Evolutionary conservation across 1,140 invertebrate genomes (phyloP).

Genomic region (Calephelis nemesis): DNA sequence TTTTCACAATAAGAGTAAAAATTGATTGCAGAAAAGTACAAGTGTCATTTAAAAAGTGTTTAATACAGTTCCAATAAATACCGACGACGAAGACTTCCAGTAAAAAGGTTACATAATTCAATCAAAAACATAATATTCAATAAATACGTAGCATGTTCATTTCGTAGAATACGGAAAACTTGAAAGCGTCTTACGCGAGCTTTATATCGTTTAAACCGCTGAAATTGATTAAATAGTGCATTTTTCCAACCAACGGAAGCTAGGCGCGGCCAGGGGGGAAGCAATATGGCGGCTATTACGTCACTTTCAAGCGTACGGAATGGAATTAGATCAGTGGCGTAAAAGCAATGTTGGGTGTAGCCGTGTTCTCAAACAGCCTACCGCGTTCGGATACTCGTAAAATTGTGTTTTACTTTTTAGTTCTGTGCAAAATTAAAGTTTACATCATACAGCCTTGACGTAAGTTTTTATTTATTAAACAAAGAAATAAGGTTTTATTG

Average conservation of each 20-base stretch:
- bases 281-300: slow-evolving; percentile 68
- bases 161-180: slow-evolving; percentile 16
- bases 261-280: slow-evolving; percentile 56
- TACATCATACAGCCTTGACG: background rate
- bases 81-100: too few species aligned
- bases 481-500: background rate
- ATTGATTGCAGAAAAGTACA: too few species aligned
- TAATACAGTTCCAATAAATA: too few species aligned
- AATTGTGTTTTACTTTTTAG: slow-evolving; percentile 17
- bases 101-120: background rate
- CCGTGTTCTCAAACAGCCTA: slow-evolving; percentile 26
- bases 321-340: slow-evolving; percentile 72
- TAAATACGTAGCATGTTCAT: slow-evolving; percentile 3
- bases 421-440: slow-evolving; percentile 20
- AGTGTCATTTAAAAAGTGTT: too few species aligned
- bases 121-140: background rate
- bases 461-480: background rate
- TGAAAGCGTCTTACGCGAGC: slow-evolving; percentile 17
- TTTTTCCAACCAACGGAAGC: slow-evolving; percentile 59
- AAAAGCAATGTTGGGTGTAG: slow-evolving; percentile 39
- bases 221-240: slow-evolving; percentile 69
- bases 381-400: slow-evolving; percentile 34
- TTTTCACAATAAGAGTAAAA: too few species aligned
- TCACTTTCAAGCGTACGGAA: slow-evolving; percentile 66
- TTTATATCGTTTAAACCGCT: slow-evolving; percentile 24